Evolutionary conservation across 1,140 invertebrate species (phyloP), one percentile per base, ranked within the genome.

Genomic region (Drosophila hydei): DNA sequence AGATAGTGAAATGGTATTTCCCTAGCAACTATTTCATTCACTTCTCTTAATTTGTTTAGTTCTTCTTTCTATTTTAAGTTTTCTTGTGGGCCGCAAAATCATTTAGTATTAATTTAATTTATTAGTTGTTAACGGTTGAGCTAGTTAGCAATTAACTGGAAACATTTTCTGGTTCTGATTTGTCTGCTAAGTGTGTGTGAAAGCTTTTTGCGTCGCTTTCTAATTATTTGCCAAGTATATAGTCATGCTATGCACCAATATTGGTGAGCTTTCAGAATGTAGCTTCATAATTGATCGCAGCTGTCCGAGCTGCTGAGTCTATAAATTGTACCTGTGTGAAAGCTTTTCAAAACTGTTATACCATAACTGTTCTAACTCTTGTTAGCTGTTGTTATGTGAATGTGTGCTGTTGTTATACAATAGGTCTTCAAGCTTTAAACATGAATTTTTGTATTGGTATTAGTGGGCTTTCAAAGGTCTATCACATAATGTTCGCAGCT

Each of bases 21-120:
- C 12, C 23, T 30, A 1, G 38, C 18, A 40, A 9, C 4, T 38
- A 14, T 54, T 51, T 18, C 12, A 25, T 30, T 16, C 9, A 48
- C 14, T 27, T 48, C 3, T 21, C 45, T 25, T 33, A 25, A 19
- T 16, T 52, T 52, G 4, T 16, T 40, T 21, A 54, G 16, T 4
- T 3, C 1, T 38, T 23, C 51, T 4, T 38, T 23, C 51, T 54
- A 54, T 54, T 56, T 56, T 56, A 5, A 52, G 30, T 7, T 21
- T 19, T 18, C 14, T 12, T 5, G 21, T 56, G 21, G 36, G 21
- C 38, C 8, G 2, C 21, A 16, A 40, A 23, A 38, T 12, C 21
- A 42, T 56, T 56, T 56, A 42, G 38, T 19, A 52, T 42, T 12
- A 16, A 56, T 56, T 25, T 42, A 42, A 56, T 42, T 56, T 56